A percentile compares a stretch with the other conserved stretches of the same genome.
phyloP scores from a whole-genome alignment of 2,113 vertebrate species.

The Gymnogyps californianus region DNA sequence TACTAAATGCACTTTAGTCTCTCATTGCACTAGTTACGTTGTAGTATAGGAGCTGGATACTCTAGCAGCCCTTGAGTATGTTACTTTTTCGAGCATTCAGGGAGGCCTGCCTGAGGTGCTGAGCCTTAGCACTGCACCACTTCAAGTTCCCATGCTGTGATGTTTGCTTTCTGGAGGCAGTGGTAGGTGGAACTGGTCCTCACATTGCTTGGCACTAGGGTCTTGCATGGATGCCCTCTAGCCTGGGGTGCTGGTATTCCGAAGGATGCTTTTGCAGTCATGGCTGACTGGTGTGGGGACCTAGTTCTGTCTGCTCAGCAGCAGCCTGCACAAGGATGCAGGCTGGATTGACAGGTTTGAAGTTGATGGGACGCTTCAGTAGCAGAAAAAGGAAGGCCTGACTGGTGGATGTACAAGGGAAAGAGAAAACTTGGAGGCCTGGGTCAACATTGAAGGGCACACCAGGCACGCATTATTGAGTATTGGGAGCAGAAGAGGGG shows the following conservation, averaged over 20 bases:
- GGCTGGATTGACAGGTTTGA: not conserved
- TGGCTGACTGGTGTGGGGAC: not conserved
- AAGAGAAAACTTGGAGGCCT: not conserved
- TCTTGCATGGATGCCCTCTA: not conserved
- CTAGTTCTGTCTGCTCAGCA: not conserved
- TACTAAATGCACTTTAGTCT: not conserved
- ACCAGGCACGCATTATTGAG: fast-evolving
- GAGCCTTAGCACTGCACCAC: too few species aligned
- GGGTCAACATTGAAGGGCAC: not conserved
- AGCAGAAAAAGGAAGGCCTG: not conserved
- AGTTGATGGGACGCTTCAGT: not conserved
- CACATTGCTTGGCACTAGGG: not conserved
- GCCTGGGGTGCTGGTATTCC: too few species aligned
- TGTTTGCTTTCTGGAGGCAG: not conserved
- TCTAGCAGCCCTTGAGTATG: not conserved
- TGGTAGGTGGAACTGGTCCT: not conserved
- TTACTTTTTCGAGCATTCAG: not conserved
- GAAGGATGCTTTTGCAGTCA: not conserved
- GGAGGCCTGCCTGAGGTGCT: not conserved
- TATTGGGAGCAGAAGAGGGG: not conserved
- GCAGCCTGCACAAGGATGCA: not conserved
- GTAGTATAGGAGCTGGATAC: not conserved
- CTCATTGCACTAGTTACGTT: not conserved
- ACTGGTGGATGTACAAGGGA: not conserved
- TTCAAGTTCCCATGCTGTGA: not conserved